A percentile compares a stretch with the other conserved stretches of the same genome.
Evolutionary conservation across 2,888 invertebrate genomes (phyloP).

Genomic region (Lycaena phlaeas): DNA sequence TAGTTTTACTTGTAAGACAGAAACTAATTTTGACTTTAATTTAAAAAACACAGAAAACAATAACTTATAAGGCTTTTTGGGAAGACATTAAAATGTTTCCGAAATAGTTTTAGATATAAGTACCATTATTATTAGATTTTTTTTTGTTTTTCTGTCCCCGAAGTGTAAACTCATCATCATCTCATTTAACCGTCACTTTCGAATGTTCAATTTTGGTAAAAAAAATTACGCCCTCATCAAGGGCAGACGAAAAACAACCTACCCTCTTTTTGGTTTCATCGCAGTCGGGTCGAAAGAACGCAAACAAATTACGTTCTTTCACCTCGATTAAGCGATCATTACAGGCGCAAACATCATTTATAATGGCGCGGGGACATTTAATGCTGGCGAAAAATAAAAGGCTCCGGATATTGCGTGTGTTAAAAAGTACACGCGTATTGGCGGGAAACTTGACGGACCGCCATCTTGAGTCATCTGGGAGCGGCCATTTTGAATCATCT

Average conservation of each 20-base stretch:
- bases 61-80: no score
- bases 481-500: slow-evolving; percentile 48
- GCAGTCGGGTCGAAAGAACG: not conserved
- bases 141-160: no score
- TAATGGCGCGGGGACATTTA: slow-evolving; percentile 31
- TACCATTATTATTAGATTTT: no score
- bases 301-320: slow-evolving; percentile 47
- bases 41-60: no score
- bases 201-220: no score
- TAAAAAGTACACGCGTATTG: slow-evolving; percentile 41
- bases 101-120: no score
- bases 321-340: slow-evolving; percentile 61
- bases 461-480: slow-evolving; percentile 49
- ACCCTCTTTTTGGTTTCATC: not conserved
- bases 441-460: slow-evolving; percentile 44
- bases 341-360: slow-evolving; percentile 50
- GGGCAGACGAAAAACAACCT: not conserved
- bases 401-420: slow-evolving; percentile 54
- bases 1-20: no score
- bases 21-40: no score
- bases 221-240: no score
- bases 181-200: no score
- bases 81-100: no score
- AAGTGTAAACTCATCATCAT: no score
- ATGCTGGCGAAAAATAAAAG: slow-evolving; percentile 39